phyloP scores from a whole-genome alignment of 2,888 invertebrate species.

The Sesamia inferens region DNA sequence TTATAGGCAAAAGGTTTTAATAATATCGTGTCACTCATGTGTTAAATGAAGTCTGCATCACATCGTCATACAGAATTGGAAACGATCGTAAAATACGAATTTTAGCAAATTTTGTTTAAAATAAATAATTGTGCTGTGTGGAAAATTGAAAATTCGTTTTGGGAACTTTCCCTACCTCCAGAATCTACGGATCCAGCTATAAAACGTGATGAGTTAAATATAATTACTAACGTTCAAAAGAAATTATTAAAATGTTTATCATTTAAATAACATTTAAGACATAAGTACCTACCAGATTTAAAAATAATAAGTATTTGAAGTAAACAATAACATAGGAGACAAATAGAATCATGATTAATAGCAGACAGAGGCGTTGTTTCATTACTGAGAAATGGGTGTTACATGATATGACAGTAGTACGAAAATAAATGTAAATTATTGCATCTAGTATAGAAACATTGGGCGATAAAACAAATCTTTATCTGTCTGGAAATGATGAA shows the following conservation, averaged over 20 bases:
- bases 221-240: constrained; percentile 6
- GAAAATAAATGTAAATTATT: constrained; percentile 45
- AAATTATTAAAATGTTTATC: too few species aligned
- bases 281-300: constrained; percentile 1
- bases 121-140: constrained; percentile 34
- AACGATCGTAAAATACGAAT: constrained; percentile 70
- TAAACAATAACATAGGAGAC: constrained; percentile 33
- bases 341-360: background rate
- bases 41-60: constrained; percentile 60
- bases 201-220: constrained; percentile 17
- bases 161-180: constrained; percentile 10
- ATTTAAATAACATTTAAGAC: constrained; percentile 23
- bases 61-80: constrained; percentile 56
- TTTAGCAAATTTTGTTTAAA: constrained; percentile 65
- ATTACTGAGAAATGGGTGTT: constrained; percentile 31
- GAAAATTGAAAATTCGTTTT: constrained; percentile 38
- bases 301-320: constrained; percentile 45
- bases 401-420: constrained; percentile 8
- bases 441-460: constrained; percentile 35
- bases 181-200: background rate
- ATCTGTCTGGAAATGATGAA: constrained; percentile 69
- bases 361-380: constrained; percentile 15
- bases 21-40: constrained; percentile 34
- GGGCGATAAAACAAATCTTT: constrained; percentile 66
- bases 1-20: constrained; percentile 17